These are phyloP conservation scores for Mola mola DNA, from an alignment of 2,113 vertebrate species.

Conservation along the genomic window DNA sequence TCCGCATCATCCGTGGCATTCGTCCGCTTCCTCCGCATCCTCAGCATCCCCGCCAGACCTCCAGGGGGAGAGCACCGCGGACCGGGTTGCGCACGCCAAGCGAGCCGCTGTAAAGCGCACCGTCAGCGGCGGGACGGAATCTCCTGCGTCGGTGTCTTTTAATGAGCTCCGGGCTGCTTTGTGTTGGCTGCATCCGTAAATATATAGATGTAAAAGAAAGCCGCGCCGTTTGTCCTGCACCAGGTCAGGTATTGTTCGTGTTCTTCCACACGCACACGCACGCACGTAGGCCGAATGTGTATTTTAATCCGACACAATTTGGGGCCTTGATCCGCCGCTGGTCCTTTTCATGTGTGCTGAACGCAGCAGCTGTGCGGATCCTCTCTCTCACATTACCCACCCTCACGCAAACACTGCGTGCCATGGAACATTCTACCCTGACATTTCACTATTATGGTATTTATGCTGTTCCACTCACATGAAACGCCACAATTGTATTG, in stretches of 20 bases:
- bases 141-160: slow-evolving; percentile 19
- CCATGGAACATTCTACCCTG: too few species aligned
- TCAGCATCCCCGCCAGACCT: slow-evolving; percentile 48
- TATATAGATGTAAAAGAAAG: background rate
- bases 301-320: background rate
- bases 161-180: background rate
- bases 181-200: background rate
- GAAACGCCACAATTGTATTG: too few species aligned
- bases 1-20: slow-evolving; percentile 54
- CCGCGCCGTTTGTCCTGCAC: slow-evolving; percentile 40
- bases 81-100: slow-evolving; percentile 15
- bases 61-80: slow-evolving; percentile 30
- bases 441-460: too few species aligned
- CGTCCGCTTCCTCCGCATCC: slow-evolving; percentile 41
- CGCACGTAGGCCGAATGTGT: background rate
- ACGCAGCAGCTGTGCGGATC: slow-evolving; percentile 67
- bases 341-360: slow-evolving; percentile 36
- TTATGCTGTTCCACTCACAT: too few species aligned
- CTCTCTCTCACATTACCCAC: background rate
- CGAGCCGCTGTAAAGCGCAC: slow-evolving; percentile 5
- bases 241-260: slow-evolving; percentile 50
- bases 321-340: too few species aligned
- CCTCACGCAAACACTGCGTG: too few species aligned
- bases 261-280: background rate
- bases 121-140: background rate